Evolutionary conservation across 53 echinoderm and acorn worm genomes (phyloP), one percentile per base, ranked within the genome.

Genomic region (Paelopatides confundens): DNA sequence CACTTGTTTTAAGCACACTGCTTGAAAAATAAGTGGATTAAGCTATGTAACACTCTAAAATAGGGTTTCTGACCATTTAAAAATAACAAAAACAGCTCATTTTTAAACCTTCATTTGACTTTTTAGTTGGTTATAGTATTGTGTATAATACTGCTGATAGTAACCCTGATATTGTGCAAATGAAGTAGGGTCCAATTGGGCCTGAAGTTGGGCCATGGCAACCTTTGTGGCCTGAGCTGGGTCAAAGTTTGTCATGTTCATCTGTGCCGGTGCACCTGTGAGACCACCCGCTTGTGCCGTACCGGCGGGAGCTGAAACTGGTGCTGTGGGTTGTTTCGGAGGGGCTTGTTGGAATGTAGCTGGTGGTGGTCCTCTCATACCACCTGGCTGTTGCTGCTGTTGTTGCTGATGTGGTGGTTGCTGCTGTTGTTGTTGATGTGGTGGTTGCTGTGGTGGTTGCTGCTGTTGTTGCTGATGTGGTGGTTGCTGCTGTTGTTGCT

Each of bases 121-220:
- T 63, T 93, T 86, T 32, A 93, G 84, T 71, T 98, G 98, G 58
- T 93, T 93, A 86, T 93, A 98, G 86, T 98, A 98, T 32, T 94
- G 94, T 88, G 94, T 92, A 62, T 93, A 93, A 71, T 89, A 89
- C 71, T 90, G 88, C 82, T 98, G 95, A 66, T 98, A 98, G 69
- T 97, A 95, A 76, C 93, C 93, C 92, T 95, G 90, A 69, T 96
- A 96, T 77, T 95, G 96, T 36, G 93, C 85, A 91, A 89, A 90
- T 17, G 95, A 90, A 24, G 91, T 82, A 15, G 96, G 95, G 79
- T 96, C 96, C 89, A 94, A 86, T 17, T 66, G 63, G 15, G 90
- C 78, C 69, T 62, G 82, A 15, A 69, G 85, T 47, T 87, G 87
- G 24, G 74, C 65, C 49, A 78, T 77, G 8, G 91, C 88, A 18